phyloP scores from a whole-genome alignment of 2,888 invertebrate species.

The Camptogramma bilineatum region DNA sequence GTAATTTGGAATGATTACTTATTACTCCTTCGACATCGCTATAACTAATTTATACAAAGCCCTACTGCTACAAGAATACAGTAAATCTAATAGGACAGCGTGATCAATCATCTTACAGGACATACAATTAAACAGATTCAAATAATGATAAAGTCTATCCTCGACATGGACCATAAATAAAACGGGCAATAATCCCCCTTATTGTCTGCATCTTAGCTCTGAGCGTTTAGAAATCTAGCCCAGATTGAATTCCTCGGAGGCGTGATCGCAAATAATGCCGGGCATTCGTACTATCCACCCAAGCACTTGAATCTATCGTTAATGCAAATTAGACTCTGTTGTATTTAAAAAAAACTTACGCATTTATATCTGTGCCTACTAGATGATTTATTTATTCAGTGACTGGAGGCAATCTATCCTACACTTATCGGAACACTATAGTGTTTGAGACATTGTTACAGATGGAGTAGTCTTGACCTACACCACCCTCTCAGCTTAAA shows the following conservation, averaged over 20 bases:
- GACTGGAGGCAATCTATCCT: too few species aligned
- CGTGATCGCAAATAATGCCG: slow-evolving; percentile 62
- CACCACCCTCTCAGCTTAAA: too few species aligned
- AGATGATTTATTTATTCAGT: too few species aligned
- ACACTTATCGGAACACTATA: too few species aligned
- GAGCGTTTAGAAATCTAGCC: slow-evolving; percentile 64
- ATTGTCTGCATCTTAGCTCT: slow-evolving; percentile 53
- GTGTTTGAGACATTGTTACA: too few species aligned
- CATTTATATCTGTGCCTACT: too few species aligned
- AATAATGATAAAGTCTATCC: slow-evolving; percentile 27
- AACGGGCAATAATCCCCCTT: slow-evolving; percentile 47
- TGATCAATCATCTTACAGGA: slow-evolving; percentile 29
- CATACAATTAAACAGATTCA: slow-evolving; percentile 31
- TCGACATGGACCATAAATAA: slow-evolving; percentile 44
- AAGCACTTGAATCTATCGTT: slow-evolving; percentile 5
- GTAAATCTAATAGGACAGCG: background rate
- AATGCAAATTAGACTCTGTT: slow-evolving; percentile 12
- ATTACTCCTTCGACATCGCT: too few species aligned
- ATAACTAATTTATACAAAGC: too few species aligned
- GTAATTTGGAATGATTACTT: too few species aligned
- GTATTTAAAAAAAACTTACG: background rate
- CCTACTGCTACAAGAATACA: background rate
- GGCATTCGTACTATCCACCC: slow-evolving; percentile 28
- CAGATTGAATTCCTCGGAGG: slow-evolving; percentile 67
- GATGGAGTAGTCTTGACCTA: too few species aligned